Evolutionary conservation across 2,797 vertebrate species (phyloP), one percentile per base, ranked within the genome.

Genomic region (Streptopelia turtur): DNA sequence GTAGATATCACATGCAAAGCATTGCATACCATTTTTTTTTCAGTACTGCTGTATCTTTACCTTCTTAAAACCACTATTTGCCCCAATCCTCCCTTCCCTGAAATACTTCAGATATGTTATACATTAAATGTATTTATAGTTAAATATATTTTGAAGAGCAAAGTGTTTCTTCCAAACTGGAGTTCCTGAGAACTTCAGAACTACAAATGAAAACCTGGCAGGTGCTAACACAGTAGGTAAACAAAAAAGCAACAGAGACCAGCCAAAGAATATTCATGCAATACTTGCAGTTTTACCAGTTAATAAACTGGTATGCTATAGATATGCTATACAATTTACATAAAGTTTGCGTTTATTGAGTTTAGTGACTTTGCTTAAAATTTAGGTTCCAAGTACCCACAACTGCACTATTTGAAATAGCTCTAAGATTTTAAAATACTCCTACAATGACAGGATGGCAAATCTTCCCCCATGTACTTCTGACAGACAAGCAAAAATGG

Each of bases 371-470:
- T 43, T 55, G 86, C 18, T 81, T 81, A 41, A 89, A 69, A 30
- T 49, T 63, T 37, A 71, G 18, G 31, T 87, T 78, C 53, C 30
- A 43, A 70, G 28, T 50, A 82, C 16, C 47, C 22, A 28, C 9
- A 71, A 43, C 27, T 39, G 31, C 52, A 49, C 16, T 27, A 60
- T 1, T 1, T 35, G 31, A 64, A 89, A 52, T 13, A 91, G 57
- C 41, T n/a, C 15, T 35, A 61, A 50, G 11, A 41, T 66, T 82
- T 23, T 72, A 66, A 13, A 77, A 23, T 35, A 59, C 21, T n/a
- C 14, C 27, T 25, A 16, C 52, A 37, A 37, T 0, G 11, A 64
- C 2, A 69, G 27, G 43, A 50, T 3, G 2, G 30, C 3, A 4
- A 68, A 31, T 74, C 31, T 71, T 80, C 23, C 49, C 50, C 13